Evolutionary conservation across 2,888 invertebrate genomes (phyloP), one percentile per base, ranked within the genome.

Genomic region (Deroplatys truncata): DNA sequence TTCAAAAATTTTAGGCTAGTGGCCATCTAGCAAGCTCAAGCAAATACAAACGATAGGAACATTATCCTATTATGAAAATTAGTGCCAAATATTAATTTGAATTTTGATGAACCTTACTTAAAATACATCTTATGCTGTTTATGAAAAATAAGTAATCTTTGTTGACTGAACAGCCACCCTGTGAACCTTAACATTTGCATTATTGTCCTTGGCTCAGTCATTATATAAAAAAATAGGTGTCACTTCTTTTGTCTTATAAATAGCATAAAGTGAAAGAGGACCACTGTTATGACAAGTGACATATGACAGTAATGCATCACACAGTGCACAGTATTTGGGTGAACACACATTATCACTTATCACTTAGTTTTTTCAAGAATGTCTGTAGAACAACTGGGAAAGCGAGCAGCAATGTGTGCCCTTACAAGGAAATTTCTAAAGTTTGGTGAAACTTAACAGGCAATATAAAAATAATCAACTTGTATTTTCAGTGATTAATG

Each of bases 391-490:
- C 56, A 72, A 72, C 56, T 72, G 43, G 56, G 56, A 72, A 72
- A 72, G 56, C 56, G 56, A 72, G 56, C 56, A 72, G 56, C 56
- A 72, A 72, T 25, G 7, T 72, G 16, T 72, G 56, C 56, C 56
- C 56, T 72, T 20, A 72, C 56, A 72, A 72, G 56, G 20, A 72
- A 72, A 72, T 72, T 72, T 72, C 56, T 72, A 72, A 72, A 72
- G 56, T 72, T 82, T 87, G 87, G 82, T 87, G 87, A 82, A 87
- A 87, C 87, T 56, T 43, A 86, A 86, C 82, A 29, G 82, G 82
- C 28, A 35, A 83, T 87, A 87, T 35, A 87, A 87, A 87, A 87
- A 87, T 87, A 87, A 87, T 15, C 25, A 35, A 83, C 56, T 72
- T 72, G 56, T 72, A 72, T 72, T 72, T 72, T n/a, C 83, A 82